Evolutionary conservation across 2,113 vertebrate species (phyloP).

Genomic region (Pimephales promelas): DNA sequence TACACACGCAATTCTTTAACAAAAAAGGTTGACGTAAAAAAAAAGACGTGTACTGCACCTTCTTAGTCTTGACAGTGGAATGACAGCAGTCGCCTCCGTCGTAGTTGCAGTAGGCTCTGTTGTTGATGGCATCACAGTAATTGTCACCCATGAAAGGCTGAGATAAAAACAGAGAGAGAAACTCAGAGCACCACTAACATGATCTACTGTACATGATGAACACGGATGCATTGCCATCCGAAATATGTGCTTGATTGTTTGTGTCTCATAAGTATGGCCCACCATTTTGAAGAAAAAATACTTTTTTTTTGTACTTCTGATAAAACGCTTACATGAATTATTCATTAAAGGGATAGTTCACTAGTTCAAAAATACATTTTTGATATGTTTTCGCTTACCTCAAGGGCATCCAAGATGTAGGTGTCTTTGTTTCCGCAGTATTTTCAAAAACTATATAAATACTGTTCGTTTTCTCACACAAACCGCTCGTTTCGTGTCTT

Average conservation of each 20-base stretch:
- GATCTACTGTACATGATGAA: background rate
- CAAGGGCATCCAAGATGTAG: no score
- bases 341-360: no score
- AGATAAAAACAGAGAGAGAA: conserved; percentile 26
- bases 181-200: background rate
- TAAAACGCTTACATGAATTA: no score
- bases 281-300: no score
- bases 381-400: no score
- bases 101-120: conserved; percentile 97
- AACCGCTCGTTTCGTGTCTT: no score
- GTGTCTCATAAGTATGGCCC: background rate
- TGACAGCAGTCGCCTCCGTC: conserved; percentile 97
- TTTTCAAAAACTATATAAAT: no score
- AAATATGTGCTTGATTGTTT: background rate
- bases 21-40: no score
- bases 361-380: no score
- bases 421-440: no score
- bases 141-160: conserved; percentile 97
- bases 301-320: background rate
- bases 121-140: conserved; percentile 96
- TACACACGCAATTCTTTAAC: no score
- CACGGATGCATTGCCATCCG: background rate
- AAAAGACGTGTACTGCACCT: conserved; percentile 76
- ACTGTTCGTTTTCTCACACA: no score
- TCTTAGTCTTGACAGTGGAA: conserved; percentile 97